These are phyloP conservation scores for Hippoglossus hippoglossus DNA, from an alignment of 2,797 vertebrate species.

Conservation along the genomic window DNA sequence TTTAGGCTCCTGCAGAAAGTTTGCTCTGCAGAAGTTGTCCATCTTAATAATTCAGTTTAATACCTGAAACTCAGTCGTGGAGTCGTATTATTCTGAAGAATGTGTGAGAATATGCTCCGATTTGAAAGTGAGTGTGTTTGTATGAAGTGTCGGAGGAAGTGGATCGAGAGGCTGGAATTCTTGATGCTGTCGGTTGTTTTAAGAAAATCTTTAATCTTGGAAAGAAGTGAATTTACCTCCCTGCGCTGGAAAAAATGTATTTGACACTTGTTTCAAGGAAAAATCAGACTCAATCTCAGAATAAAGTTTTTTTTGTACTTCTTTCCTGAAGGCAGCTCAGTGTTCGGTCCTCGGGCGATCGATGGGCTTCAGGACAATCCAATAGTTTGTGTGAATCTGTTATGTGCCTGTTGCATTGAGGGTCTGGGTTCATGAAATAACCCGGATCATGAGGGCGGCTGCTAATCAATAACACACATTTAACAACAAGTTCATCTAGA, in stretches of 20 bases:
- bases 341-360: constrained; percentile 1
- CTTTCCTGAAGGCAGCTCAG: constrained; percentile 19
- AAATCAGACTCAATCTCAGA: constrained; percentile 31
- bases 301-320: constrained; percentile 21
- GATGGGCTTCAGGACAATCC: constrained; percentile 19
- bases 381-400: constrained; percentile 21
- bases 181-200: constrained; percentile 43
- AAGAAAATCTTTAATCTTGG: constrained; percentile 45
- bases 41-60: constrained; percentile 70
- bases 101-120: constrained; percentile 18
- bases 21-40: constrained; percentile 66
- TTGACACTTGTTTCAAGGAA: constrained; percentile 46
- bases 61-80: constrained; percentile 44
- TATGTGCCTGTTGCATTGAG: constrained; percentile 7
- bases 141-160: constrained; percentile 30
- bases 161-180: constrained; percentile 19
- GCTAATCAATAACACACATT: constrained; percentile 6
- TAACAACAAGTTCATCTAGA: not conserved
- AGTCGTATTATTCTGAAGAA: constrained; percentile 47
- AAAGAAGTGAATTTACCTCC: constrained; percentile 30
- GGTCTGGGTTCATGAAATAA: constrained; percentile 15
- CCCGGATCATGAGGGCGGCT: not conserved
- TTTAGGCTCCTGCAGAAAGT: constrained; percentile 69
- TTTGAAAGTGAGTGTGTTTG: constrained; percentile 27
- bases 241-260: constrained; percentile 30